Evolutionary conservation across 1,140 invertebrate genomes (phyloP).

Genomic region (Trichonephila clavata): DNA sequence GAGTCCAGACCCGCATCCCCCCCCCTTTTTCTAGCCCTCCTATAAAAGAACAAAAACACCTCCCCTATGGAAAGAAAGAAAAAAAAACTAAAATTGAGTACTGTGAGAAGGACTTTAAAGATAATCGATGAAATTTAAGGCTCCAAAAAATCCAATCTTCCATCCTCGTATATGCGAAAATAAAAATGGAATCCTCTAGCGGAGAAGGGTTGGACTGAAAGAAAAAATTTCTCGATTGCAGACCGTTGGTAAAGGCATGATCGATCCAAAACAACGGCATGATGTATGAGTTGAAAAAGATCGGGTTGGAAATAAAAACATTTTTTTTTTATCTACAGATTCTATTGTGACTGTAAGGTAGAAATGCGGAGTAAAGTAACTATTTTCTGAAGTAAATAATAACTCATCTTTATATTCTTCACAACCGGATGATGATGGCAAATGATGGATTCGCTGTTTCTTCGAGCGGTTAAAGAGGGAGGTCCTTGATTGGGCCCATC

Average conservation of each 20-base stretch:
- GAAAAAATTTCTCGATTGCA: slow-evolving; percentile 35
- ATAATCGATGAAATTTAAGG: slow-evolving; percentile 69
- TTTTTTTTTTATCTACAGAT: neutral
- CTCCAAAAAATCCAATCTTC: slow-evolving; percentile 66
- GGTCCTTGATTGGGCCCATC: slow-evolving; percentile 8
- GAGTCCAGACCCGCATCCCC: neutral
- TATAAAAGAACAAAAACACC: slow-evolving; percentile 9
- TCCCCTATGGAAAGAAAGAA: neutral
- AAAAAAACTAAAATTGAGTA: slow-evolving; percentile 43
- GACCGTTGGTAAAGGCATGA: neutral
- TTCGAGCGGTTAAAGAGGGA: slow-evolving; percentile 2
- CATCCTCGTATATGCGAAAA: slow-evolving; percentile 18
- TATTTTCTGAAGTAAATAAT: slow-evolving; percentile 28
- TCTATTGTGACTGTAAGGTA: neutral
- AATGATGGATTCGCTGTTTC: neutral
- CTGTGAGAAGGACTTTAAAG: slow-evolving; percentile 61
- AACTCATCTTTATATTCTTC: slow-evolving; percentile 28
- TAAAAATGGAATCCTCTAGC: slow-evolving; percentile 29
- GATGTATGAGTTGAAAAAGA: slow-evolving; percentile 48
- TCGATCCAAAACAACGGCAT: slow-evolving; percentile 45
- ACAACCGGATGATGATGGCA: slow-evolving; percentile 3
- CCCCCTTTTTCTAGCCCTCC: neutral
- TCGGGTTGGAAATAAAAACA: slow-evolving; percentile 11
- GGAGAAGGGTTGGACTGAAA: neutral
- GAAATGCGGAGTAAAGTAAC: neutral